These are phyloP conservation scores for Bombus superbus DNA, from an alignment of 1,140 invertebrate genomes.

Conservation along the genomic window DNA sequence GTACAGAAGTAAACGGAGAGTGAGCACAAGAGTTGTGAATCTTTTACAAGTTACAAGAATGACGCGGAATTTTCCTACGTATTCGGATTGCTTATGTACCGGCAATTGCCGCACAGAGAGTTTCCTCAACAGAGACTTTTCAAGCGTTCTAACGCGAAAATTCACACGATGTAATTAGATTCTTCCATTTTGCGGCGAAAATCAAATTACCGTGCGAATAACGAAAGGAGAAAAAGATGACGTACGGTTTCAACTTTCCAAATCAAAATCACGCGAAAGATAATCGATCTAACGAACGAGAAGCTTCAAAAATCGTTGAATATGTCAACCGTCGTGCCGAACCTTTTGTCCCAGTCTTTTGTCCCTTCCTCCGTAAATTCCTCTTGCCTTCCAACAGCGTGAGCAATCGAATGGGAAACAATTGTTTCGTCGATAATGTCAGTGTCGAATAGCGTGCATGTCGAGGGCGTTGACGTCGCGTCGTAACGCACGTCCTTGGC, in stretches of 20 bases:
- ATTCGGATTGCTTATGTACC: conserved; percentile 16
- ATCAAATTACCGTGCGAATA: too few relatives aligned
- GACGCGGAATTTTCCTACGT: conserved; percentile 22
- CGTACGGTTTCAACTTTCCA: too few relatives aligned
- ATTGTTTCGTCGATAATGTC: conserved; percentile 43
- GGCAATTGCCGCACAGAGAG: neutral
- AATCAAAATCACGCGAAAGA: too few relatives aligned
- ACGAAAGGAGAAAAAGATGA: too few relatives aligned
- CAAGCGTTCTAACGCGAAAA: neutral
- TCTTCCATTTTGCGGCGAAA: too few relatives aligned
- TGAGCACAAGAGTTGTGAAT: conserved; percentile 39
- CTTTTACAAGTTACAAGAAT: conserved; percentile 35
- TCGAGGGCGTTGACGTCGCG: conserved; percentile 36
- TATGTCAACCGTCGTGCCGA: neutral
- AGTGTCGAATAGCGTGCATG: conserved; percentile 34
- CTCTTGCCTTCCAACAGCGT: neutral
- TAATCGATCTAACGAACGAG: neutral
- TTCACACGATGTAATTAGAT: too few relatives aligned
- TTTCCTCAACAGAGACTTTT: neutral
- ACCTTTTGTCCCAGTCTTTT: neutral
- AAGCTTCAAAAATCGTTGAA: neutral
- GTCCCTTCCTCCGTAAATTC: neutral
- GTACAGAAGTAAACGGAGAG: conserved; percentile 31
- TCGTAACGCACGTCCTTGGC: conserved; percentile 18
- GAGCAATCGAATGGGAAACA: conserved; percentile 21